Evolutionary conservation across 2,113 vertebrate genomes (phyloP).

Genomic region (Acrocephalus kingi): DNA sequence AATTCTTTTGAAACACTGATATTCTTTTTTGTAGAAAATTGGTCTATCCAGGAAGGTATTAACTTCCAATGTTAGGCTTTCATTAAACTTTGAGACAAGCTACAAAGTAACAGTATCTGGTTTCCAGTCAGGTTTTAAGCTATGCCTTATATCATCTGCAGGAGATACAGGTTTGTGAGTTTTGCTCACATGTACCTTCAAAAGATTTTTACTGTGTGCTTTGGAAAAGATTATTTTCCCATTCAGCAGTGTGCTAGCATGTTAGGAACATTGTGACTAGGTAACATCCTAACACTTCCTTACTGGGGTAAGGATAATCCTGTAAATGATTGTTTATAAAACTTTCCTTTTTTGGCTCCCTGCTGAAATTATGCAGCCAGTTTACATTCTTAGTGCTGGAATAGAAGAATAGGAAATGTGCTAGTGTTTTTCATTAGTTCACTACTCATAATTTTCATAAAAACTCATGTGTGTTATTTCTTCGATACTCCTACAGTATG

Average conservation of each 20-base stretch:
- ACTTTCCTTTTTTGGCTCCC: not conserved
- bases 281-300: too few species aligned
- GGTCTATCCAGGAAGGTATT: not conserved
- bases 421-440: not conserved
- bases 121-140: conserved; percentile 16
- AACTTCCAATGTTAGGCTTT: not conserved
- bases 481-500: not conserved
- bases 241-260: not conserved
- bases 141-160: not conserved
- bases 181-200: not conserved
- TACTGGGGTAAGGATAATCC: not conserved
- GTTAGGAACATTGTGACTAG: not conserved
- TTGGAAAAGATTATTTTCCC: not conserved
- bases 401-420: not conserved
- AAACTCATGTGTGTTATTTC: not conserved
- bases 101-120: not conserved
- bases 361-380: not conserved
- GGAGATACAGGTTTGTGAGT: not conserved
- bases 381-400: not conserved
- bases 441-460: not conserved
- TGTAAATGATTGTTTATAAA: not conserved
- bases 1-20: not conserved
- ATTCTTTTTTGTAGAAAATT: not conserved
- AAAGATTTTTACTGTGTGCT: not conserved
- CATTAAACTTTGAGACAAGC: not conserved